These are phyloP conservation scores for Stenurella melanura DNA, from an alignment of 2,888 invertebrate species.

Conservation along the genomic window DNA sequence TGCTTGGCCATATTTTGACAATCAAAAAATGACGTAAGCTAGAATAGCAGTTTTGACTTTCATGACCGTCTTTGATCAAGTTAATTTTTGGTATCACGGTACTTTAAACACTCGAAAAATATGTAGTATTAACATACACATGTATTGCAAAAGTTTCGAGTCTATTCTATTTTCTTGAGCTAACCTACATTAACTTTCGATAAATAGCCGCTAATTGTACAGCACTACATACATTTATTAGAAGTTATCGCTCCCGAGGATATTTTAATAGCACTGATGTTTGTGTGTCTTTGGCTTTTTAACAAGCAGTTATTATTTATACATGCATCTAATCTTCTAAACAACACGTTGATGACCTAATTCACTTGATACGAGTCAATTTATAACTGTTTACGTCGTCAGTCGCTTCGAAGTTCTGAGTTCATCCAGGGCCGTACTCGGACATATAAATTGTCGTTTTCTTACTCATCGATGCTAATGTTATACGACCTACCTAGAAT, in stretches of 20 bases:
- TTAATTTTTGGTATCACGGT: no score
- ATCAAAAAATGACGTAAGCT: no score
- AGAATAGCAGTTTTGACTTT: no score
- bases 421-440: conserved; percentile 9
- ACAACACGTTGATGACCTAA: conserved; percentile 31
- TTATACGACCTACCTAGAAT: background rate
- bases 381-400: conserved; percentile 32
- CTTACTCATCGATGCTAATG: background rate
- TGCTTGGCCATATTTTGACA: no score
- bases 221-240: background rate
- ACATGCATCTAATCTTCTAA: conserved; percentile 29
- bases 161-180: no score
- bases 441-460: background rate
- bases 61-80: no score
- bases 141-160: no score
- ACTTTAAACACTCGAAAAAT: no score
- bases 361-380: conserved; percentile 29
- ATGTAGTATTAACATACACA: no score
- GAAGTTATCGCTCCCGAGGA: conserved; percentile 2
- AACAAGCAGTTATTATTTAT: conserved; percentile 37
- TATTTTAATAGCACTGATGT: conserved; percentile 13
- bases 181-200: background rate
- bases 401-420: background rate
- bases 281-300: conserved; percentile 18
- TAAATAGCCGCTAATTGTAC: background rate